Evolutionary conservation across 2,113 vertebrate genomes (phyloP).

Genomic region (Raja brachyura): DNA sequence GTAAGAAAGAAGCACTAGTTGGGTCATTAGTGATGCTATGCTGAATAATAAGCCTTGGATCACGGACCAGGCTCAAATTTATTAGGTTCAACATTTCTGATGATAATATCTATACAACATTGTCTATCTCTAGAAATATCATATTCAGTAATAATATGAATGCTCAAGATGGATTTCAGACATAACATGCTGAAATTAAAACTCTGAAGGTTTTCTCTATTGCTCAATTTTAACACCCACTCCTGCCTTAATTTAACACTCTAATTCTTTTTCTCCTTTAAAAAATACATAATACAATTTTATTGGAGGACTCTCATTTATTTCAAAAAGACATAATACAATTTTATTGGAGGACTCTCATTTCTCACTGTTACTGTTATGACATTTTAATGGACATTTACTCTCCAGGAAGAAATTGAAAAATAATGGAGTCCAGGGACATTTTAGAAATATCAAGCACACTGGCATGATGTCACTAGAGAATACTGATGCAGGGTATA

Average conservation of each 20-base stretch:
- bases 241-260: not conserved
- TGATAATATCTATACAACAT: not conserved
- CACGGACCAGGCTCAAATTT: not conserved
- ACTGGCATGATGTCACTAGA: too few species aligned
- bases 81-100: not conserved
- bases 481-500: not conserved
- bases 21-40: not conserved
- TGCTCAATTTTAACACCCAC: not conserved
- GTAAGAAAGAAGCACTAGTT: not conserved
- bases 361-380: not conserved
- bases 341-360: not conserved
- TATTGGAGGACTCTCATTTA: not conserved
- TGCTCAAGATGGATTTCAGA: not conserved
- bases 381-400: not conserved
- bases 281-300: not conserved
- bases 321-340: not conserved
- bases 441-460: not conserved
- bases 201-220: not conserved
- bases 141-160: not conserved
- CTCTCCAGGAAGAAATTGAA: not conserved
- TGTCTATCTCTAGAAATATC: not conserved
- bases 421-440: not conserved
- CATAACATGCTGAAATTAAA: slow-evolving; percentile 1
- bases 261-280: not conserved
- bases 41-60: not conserved